Evolutionary conservation across 2,797 vertebrate species (phyloP).

Genomic region (Siniperca undulata): DNA sequence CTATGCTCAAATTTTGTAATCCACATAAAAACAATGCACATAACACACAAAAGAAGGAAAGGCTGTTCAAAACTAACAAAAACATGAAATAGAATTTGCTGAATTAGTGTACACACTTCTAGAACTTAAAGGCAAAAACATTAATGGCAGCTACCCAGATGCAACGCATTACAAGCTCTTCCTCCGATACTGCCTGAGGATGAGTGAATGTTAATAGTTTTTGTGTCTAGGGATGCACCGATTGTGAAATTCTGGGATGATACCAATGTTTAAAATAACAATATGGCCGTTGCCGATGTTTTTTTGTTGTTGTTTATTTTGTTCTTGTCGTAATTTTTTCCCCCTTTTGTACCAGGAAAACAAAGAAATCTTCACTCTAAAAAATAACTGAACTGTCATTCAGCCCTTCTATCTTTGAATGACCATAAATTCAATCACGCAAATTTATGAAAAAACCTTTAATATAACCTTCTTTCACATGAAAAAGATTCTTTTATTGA

Average conservation of each 20-base stretch:
- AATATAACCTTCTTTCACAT: no score
- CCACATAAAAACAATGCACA: background rate
- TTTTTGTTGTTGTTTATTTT: no score
- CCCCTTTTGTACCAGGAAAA: no score
- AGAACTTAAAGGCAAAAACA: constrained; percentile 4
- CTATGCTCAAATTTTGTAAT: background rate
- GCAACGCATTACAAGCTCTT: constrained; percentile 4
- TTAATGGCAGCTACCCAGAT: constrained; percentile 1
- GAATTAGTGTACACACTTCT: background rate
- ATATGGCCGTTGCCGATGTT: no score
- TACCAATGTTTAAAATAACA: no score
- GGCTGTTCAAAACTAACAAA: background rate
- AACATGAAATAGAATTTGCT: background rate
- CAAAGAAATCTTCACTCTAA: no score
- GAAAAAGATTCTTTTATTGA: no score
- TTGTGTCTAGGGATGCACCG: background rate
- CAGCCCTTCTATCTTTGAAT: background rate
- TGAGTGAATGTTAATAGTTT: constrained; percentile 9
- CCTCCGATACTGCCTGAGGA: background rate
- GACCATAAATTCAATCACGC: no score
- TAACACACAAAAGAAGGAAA: background rate
- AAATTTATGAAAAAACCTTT: no score
- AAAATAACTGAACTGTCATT: no score
- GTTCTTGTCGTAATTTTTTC: no score
- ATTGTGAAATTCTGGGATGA: no score